Conservation (phyloP, 2,113 vertebrate genomes). For the Ameiurus melas region DNA sequence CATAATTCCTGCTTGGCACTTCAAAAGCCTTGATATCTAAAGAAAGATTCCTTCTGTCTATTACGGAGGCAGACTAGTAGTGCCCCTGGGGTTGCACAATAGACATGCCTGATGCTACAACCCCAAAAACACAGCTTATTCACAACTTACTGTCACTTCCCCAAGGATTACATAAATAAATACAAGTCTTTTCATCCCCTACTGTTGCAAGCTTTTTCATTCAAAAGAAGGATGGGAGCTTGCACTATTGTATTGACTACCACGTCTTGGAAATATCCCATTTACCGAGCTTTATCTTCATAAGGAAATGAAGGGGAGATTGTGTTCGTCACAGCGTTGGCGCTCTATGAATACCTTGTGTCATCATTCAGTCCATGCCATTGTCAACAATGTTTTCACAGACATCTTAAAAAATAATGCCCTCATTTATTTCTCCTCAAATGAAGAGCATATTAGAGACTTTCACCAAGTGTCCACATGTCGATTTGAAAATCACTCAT, state of each 20-base stretch:
- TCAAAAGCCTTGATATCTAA: neutral
- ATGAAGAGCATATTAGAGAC: neutral
- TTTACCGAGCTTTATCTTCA: neutral
- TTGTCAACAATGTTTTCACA: neutral
- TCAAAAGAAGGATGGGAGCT: neutral
- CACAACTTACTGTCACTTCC: neutral
- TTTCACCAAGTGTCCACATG: neutral
- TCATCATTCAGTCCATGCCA: neutral
- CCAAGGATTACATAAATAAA: neutral
- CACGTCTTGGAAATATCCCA: neutral
- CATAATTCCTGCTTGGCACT: neutral
- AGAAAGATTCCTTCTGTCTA: neutral
- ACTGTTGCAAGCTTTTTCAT: neutral
- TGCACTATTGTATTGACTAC: neutral
- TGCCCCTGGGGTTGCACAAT: neutral
- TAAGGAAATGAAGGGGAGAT: neutral
- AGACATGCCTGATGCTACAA: slow-evolving; percentile 3
- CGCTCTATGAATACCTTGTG: neutral
- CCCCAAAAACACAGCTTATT: neutral
- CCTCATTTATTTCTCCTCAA: neutral
- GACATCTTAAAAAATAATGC: neutral
- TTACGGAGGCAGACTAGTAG: neutral
- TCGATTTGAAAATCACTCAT: neutral
- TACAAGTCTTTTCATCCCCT: neutral
- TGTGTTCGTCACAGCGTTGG: neutral